phyloP scores from a whole-genome alignment of 2,888 invertebrate species.

The Drosophila setosimentum region DNA sequence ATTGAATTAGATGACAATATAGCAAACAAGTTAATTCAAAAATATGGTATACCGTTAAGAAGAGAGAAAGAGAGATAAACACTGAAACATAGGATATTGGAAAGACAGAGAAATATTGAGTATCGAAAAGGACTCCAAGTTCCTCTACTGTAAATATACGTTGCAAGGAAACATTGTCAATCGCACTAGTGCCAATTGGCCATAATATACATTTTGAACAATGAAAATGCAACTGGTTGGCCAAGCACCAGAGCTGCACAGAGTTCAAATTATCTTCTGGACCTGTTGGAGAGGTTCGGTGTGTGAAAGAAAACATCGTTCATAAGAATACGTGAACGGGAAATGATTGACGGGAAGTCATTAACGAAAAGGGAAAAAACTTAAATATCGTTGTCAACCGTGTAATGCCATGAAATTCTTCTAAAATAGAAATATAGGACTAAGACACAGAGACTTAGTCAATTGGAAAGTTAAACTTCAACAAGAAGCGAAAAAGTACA shows the following conservation, averaged over 20 bases:
- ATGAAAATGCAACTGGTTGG: too few relatives aligned
- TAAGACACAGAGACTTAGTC: background rate
- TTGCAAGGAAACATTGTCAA: background rate
- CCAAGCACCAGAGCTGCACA: too few relatives aligned
- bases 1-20: background rate
- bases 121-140: background rate
- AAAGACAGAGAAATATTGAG: background rate
- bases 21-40: background rate
- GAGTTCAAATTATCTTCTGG: too few relatives aligned
- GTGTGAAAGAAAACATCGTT: too few relatives aligned
- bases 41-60: too few relatives aligned
- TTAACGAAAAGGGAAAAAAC: background rate
- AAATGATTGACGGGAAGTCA: background rate
- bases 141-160: background rate
- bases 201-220: too few relatives aligned
- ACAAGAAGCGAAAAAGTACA: background rate
- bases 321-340: too few relatives aligned
- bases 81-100: background rate
- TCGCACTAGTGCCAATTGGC: background rate
- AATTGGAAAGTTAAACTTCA: conserved; percentile 42
- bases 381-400: background rate
- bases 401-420: background rate
- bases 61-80: too few relatives aligned
- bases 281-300: too few relatives aligned
- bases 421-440: background rate